Percentiles rank a stretch among this genome's conserved stretches.
Conservation (phyloP, 2,797 vertebrate genomes). For the Gorsachius magnificus region DNA sequence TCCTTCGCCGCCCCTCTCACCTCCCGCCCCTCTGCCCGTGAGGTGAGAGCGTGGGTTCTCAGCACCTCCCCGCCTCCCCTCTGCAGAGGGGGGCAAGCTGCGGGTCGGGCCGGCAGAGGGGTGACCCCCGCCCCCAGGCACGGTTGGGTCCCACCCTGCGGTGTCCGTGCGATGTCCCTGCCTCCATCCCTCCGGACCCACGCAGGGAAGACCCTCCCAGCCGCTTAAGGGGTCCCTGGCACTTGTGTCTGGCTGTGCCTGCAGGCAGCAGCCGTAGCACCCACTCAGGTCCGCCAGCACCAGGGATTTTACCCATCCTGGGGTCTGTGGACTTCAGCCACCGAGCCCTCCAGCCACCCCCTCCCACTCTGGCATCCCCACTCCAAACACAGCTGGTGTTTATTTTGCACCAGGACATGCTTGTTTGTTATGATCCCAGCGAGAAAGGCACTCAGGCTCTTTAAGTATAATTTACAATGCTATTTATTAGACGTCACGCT, state of each 20-base stretch:
- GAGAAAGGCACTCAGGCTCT: not conserved
- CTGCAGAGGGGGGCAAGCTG: not conserved
- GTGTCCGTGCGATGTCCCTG: fast-evolving
- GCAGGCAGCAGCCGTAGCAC: not conserved
- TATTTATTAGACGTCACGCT: not conserved
- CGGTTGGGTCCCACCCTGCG: not conserved
- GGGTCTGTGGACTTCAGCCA: not conserved
- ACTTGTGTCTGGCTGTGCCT: not conserved
- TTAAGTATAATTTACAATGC: not conserved
- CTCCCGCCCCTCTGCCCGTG: not conserved
- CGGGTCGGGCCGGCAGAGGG: not conserved
- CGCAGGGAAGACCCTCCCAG: not conserved
- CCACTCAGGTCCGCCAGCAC: not conserved
- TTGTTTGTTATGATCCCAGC: not conserved
- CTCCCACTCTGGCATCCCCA: not conserved
- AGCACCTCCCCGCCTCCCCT: not conserved
- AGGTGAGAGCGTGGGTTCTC: not conserved
- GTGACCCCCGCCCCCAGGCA: not conserved
- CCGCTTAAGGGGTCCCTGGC: fast-evolving
- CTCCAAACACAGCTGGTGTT: not conserved
- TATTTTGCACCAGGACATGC: not conserved
- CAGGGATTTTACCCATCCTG: not conserved
- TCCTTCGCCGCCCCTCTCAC: not conserved
- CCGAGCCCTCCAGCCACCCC: not conserved
- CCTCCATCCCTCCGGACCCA: not conserved